Base-by-base conservation (phyloP, 2,113 vertebrate genomes). In the Carassius gibelio region DNA sequence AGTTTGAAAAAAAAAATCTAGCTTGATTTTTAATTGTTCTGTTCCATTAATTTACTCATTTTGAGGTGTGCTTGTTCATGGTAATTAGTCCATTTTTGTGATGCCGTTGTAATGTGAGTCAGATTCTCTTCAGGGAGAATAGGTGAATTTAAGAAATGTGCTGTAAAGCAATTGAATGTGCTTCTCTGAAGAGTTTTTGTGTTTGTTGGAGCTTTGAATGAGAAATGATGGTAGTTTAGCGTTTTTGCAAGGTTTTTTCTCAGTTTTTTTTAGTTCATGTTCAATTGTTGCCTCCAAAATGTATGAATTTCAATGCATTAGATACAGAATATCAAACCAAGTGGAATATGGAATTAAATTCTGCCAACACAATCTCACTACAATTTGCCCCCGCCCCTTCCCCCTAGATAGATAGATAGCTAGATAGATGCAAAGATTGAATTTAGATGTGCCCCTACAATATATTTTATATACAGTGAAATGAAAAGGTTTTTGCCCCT, bases 61-160 rank as follows among this genome's bases (percentile, higher is more conserved):
- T 75, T 87, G 8, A 59, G 26, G 19, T 0, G 26, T 38, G 26
- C 83, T 84, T 36, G 19, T 11, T 59, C 11, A 23, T 38, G 38
- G 5, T 62, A 76, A 82, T 74, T 36, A 86, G 74, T 79, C 14
- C 55, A 19, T 61, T 61, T 82, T 83, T 13, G 36, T 64, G 38
- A 88, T 50, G 82, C 30, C 23, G 45, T 75, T 55, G 23, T 48
- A 72, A 84, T 80, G 78, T 10, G 42, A 74, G 64, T 74, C 8
- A 17, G 57, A 14, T 84, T 3, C 50, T 68, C 81, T 88, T 84
- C 42, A 57, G 30, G 52, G 50, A 59, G 52, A 59, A 7, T 0
- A 36, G 52, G 26, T 15, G 19, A 62, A 42, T 62, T 42, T 3
- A 38, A 14, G 48, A 85, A 19, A 69, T 59, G 36, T 78, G 81